Evolutionary conservation across 1,140 invertebrate genomes (phyloP), one percentile per base, ranked within the genome.

Genomic region (Drosophila mauritiana): DNA sequence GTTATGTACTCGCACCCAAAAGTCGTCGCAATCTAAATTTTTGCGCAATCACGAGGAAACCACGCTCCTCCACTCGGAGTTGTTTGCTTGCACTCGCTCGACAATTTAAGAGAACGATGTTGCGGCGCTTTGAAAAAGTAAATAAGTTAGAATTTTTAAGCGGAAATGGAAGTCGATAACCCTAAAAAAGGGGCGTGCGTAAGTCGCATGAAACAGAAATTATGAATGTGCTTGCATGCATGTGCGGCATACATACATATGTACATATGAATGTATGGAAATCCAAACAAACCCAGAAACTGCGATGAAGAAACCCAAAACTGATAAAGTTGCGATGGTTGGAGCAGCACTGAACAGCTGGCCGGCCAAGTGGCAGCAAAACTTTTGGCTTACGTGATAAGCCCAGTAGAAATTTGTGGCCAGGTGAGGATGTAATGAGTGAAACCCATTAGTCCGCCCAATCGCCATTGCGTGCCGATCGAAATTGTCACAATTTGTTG

Each of bases 321-420:
- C 57, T 69, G 80, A 82, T 83, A 83, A 83, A 31, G 61, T 54
- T 27, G 22, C 37, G 22, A 20, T 5, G 58, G 77, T 64, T 73
- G 22, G 42, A 13, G 59, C 27, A 58, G 51, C 48, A 43, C 45
- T 36, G 31, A 37, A 40, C 42, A 40, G 25, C 55, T 64, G 46
- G 27, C 48, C 13, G 37, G 20, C 39, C 20, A 62, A 64, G 20
- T 68, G 46, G 12, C 22, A 20, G 15, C 31, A 22, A 53, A 79
- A 59, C 65, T 17, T n/a, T 42, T 42, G 52, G 34, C 68, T 64
- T 65, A 53, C 73, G 58, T 75, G 73, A 27, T 22, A 31, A 53
- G 27, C n/a, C 34, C 4, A 22, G 20, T 27, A 31, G 34, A 63
- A 63, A 37, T 20, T 36, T 46, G 57, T 11, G 34, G 42, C 64